phyloP scores from a whole-genome alignment of 2,888 invertebrate species.

The Bugula neritina region DNA sequence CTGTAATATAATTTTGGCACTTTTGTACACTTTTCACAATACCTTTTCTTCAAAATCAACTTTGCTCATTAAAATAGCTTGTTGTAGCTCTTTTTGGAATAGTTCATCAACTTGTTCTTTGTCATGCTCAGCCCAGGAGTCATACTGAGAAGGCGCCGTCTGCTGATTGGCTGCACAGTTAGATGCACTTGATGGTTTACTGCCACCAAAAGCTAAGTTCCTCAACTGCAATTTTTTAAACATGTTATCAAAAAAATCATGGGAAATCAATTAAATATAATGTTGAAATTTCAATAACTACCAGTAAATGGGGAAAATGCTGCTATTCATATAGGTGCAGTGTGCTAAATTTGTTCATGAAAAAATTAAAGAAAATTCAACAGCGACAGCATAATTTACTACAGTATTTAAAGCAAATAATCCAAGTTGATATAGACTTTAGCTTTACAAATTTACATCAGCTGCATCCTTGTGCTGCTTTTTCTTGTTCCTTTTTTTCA shows the following conservation, averaged over 20 bases:
- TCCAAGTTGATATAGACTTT: no score
- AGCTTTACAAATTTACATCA: neutral
- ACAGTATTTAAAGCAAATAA: no score
- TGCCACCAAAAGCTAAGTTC: conserved; percentile 41
- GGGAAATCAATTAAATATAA: no score
- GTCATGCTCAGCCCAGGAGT: conserved; percentile 24
- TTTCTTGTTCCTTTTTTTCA: conserved; percentile 34
- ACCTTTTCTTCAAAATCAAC: conserved; percentile 44
- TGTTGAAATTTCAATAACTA: no score
- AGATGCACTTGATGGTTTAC: conserved; percentile 25
- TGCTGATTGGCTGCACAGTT: neutral
- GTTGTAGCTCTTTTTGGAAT: conserved; percentile 56
- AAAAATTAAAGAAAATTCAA: no score
- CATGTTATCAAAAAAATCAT: no score
- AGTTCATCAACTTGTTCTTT: conserved; percentile 16
- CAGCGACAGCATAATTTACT: no score
- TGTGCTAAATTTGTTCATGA: no score
- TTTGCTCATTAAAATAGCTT: conserved; percentile 71
- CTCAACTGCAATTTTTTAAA: conserved; percentile 40
- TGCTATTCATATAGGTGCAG: no score
- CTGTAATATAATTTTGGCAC: no score
- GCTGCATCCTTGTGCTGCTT: conserved; percentile 30
- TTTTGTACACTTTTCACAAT: no score
- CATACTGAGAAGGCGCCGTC: neutral
- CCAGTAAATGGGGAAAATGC: no score